These are phyloP conservation scores for Gymnocheta viridis DNA, from an alignment of 2,888 invertebrate species.

Conservation along the genomic window DNA sequence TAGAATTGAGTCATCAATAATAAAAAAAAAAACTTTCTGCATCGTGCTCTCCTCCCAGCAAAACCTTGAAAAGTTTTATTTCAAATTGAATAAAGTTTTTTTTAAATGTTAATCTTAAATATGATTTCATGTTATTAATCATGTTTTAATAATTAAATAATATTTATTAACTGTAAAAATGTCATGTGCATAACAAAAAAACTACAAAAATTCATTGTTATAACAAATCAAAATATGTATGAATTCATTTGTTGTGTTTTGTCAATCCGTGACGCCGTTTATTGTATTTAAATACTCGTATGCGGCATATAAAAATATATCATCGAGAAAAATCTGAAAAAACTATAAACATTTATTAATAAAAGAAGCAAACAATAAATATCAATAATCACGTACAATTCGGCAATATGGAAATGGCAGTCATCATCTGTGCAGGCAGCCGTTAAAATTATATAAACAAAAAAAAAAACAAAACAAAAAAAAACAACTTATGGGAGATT, in stretches of 20 bases:
- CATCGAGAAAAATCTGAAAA: conserved; percentile 5
- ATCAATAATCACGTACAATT: conserved; percentile 56
- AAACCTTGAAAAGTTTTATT: neutral
- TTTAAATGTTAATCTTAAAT: neutral
- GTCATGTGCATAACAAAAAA: conserved; percentile 37
- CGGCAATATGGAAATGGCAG: conserved; percentile 33
- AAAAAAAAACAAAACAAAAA: too few relatives aligned
- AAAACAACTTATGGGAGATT: conserved; percentile 1
- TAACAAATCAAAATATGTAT: conserved; percentile 17
- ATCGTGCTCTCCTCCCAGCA: neutral
- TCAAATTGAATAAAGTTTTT: neutral
- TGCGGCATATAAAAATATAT: neutral
- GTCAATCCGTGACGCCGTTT: conserved; percentile 40
- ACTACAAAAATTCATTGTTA: conserved; percentile 10
- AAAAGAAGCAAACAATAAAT: conserved; percentile 18
- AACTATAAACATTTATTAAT: conserved; percentile 28
- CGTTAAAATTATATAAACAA: conserved; percentile 9
- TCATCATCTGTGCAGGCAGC: conserved; percentile 27
- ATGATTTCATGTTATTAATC: conserved; percentile 59
- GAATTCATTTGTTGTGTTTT: conserved; percentile 6
- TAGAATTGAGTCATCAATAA: neutral
- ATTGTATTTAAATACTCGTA: neutral
- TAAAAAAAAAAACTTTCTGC: neutral
- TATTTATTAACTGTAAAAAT: conserved; percentile 55
- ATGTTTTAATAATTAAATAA: conserved; percentile 55